Evolutionary conservation across 2,888 invertebrate species (phyloP).

Genomic region (Hedya salicella): DNA sequence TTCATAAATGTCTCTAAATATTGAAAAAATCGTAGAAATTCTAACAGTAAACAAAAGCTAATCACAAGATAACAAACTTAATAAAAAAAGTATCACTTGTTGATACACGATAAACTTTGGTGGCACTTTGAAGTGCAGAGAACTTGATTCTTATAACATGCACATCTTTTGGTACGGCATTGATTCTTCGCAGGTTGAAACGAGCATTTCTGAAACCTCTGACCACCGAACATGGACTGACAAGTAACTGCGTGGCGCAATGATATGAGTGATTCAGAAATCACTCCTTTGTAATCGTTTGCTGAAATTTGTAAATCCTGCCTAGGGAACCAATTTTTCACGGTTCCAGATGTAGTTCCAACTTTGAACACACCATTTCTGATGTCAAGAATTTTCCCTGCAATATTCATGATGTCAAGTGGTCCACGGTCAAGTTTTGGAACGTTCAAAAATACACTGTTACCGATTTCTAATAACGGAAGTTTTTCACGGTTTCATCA

Average conservation of each 20-base stretch:
- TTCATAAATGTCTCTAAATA: no score
- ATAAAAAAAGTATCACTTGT: background rate
- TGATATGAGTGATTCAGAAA: slow-evolving; percentile 1
- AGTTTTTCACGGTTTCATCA: slow-evolving; percentile 38
- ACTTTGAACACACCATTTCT: slow-evolving; percentile 33
- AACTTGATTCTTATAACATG: background rate
- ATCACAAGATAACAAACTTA: background rate
- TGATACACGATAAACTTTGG: background rate
- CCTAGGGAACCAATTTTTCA: slow-evolving; percentile 19
- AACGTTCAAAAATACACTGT: background rate
- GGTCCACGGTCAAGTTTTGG: slow-evolving; percentile 29
- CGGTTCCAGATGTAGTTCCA: slow-evolving; percentile 23
- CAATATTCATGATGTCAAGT: slow-evolving; percentile 27
- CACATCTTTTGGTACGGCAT: background rate
- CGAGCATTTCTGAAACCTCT: background rate
- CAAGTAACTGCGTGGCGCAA: background rate
- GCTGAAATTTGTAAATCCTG: background rate
- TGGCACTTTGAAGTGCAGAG: background rate
- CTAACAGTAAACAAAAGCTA: no score
- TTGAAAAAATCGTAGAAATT: no score
- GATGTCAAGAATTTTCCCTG: slow-evolving; percentile 29
- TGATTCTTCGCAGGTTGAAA: background rate
- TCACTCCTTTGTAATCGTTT: background rate
- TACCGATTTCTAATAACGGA: slow-evolving; percentile 36
- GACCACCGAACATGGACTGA: background rate